Percentiles rank a stretch among this genome's conserved stretches.
phyloP scores from a whole-genome alignment of 2,113 vertebrate genomes.

The Suncus etruscus region DNA sequence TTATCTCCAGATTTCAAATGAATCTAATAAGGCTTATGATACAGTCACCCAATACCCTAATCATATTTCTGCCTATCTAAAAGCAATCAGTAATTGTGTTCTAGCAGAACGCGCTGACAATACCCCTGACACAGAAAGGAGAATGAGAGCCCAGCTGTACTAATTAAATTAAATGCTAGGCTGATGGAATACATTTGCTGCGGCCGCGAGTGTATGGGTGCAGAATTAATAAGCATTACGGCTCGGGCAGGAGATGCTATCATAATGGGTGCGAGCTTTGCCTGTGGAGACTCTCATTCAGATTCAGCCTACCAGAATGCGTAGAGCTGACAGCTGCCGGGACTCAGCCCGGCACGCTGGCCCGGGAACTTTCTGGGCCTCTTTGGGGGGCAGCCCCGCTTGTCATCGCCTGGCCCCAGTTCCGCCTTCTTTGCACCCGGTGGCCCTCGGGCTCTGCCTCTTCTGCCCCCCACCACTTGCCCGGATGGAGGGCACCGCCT shows the following conservation, averaged over 20 bases:
- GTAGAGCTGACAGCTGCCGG: slow-evolving; percentile 91
- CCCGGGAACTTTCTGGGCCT: slow-evolving; percentile 85
- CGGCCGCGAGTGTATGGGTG: slow-evolving; percentile 92
- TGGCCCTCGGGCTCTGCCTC: neutral
- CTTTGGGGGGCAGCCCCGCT: slow-evolving; percentile 55
- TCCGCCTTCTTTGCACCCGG: neutral
- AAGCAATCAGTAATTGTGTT: slow-evolving; percentile 98
- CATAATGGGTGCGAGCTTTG: slow-evolving; percentile 92
- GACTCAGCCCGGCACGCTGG: slow-evolving; percentile 88
- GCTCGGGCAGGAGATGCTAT: slow-evolving; percentile 93
- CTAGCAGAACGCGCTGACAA: slow-evolving; percentile 93
- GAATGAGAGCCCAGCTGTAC: slow-evolving; percentile 94
- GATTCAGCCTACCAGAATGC: slow-evolving; percentile 92
- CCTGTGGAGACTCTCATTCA: slow-evolving; percentile 94
- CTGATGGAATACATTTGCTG: slow-evolving; percentile 94
- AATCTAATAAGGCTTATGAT: slow-evolving; percentile 98
- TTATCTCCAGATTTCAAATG: slow-evolving; percentile 98
- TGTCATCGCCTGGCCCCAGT: too few species aligned
- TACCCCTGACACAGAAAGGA: slow-evolving; percentile 93
- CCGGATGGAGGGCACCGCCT: neutral
- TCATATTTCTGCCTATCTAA: slow-evolving; percentile 98
- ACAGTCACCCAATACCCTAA: slow-evolving; percentile 94
- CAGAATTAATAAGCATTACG: slow-evolving; percentile 95
- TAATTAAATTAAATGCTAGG: slow-evolving; percentile 98
- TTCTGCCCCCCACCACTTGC: neutral